Evolutionary conservation across 1,140 invertebrate genomes (phyloP).

Genomic region (Orchesella cincta): DNA sequence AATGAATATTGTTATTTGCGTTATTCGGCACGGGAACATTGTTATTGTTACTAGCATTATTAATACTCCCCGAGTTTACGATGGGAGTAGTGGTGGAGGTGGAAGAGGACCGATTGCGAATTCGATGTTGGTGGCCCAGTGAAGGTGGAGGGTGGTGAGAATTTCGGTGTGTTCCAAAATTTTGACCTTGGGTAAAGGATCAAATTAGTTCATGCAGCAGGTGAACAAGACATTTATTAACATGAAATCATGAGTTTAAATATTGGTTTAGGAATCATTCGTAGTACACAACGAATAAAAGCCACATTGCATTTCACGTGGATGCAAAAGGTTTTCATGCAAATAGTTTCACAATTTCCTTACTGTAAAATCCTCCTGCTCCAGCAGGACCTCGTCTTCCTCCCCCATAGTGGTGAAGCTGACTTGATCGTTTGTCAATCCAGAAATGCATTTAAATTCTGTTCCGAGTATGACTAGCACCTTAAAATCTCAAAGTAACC

Average conservation of each 20-base stretch:
- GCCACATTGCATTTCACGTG: neutral
- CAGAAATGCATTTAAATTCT: slow-evolving; percentile 35
- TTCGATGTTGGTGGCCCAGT: neutral
- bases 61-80: neutral
- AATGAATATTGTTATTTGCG: neutral
- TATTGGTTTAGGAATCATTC: too few relatives aligned
- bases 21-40: neutral
- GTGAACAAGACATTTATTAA: neutral
- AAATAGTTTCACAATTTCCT: neutral
- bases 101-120: neutral
- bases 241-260: too few relatives aligned
- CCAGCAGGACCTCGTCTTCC: slow-evolving; percentile 13
- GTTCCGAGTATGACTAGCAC: too few relatives aligned
- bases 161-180: slow-evolving; percentile 15
- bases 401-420: slow-evolving; percentile 32
- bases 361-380: slow-evolving; percentile 32
- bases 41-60: slow-evolving; percentile 15
- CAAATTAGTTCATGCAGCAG: neutral
- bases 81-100: neutral
- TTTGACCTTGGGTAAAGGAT: neutral
- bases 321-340: neutral
- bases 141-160: slow-evolving; percentile 2
- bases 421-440: slow-evolving; percentile 35
- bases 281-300: neutral
- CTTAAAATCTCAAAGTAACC: too few relatives aligned